Evolutionary conservation across 2,888 invertebrate genomes (phyloP).

Genomic region (Euspilapteryx auroguttella): DNA sequence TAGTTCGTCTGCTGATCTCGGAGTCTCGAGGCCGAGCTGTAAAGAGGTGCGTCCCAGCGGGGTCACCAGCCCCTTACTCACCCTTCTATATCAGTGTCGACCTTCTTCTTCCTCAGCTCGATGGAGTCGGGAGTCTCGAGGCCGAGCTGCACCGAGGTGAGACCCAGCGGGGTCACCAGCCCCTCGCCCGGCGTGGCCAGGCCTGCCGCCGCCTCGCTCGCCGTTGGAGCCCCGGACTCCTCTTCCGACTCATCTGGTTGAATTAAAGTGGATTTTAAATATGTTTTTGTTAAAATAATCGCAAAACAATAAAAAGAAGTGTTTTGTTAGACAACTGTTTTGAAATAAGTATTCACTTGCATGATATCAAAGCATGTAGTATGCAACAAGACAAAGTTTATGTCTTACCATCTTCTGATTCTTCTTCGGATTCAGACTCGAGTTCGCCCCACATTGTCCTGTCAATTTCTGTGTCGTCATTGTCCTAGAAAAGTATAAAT

Average conservation of each 20-base stretch:
- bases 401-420: constrained; percentile 68
- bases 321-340: too few species aligned
- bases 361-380: too few species aligned
- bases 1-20: too few species aligned
- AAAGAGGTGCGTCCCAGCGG: constrained; percentile 90
- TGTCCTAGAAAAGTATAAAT: constrained; percentile 20
- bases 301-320: too few species aligned
- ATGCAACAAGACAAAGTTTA: too few species aligned
- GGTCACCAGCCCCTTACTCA: constrained; percentile 90
- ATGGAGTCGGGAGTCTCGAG: constrained; percentile 99
- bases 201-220: constrained; percentile 71
- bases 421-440: constrained; percentile 84
- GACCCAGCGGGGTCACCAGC: constrained; percentile 91
- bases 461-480: constrained; percentile 74
- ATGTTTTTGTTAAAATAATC: too few species aligned
- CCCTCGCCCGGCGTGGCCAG: constrained; percentile 93
- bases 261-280: too few species aligned
- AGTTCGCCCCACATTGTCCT: constrained; percentile 96
- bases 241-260: constrained; percentile 37
- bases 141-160: constrained; percentile 88
- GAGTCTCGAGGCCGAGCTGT: constrained; percentile 96
- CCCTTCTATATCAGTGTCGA: constrained; percentile 95
- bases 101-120: constrained; percentile 94
- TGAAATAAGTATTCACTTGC: too few species aligned
- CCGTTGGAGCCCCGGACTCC: constrained; percentile 33